Conservation (phyloP, 2,888 invertebrate genomes). For the Dicycla oo region DNA sequence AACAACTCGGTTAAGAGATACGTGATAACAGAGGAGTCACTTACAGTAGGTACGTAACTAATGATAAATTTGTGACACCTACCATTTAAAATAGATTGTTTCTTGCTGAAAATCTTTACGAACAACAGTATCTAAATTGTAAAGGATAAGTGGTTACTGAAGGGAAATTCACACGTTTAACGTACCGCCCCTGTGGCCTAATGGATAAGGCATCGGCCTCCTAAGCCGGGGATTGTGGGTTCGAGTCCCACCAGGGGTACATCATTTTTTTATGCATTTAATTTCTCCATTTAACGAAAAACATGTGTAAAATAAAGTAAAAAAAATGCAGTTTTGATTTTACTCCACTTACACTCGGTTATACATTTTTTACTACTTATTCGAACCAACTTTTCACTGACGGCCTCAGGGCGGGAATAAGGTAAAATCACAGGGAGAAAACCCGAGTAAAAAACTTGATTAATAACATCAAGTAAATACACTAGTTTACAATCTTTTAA, state of each 20-base stretch:
- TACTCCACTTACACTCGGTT: background rate
- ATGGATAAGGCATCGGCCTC: constrained; percentile 95
- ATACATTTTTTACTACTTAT: background rate
- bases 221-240: constrained; percentile 95
- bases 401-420: too few species aligned
- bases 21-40: too few species aligned
- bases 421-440: too few species aligned
- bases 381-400: background rate
- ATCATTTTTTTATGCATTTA: background rate
- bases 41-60: too few species aligned
- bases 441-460: background rate
- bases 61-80: background rate
- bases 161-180: accelerated
- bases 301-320: background rate
- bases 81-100: background rate
- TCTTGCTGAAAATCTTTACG: background rate
- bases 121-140: background rate
- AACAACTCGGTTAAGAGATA: background rate
- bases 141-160: background rate
- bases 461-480: too few species aligned
- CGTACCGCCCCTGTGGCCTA: constrained; percentile 92
- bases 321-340: background rate
- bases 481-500: too few species aligned
- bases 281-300: background rate
- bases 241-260: constrained; percentile 94